phyloP scores from a whole-genome alignment of 2,113 vertebrate genomes.

The Hystrix brachyura region DNA sequence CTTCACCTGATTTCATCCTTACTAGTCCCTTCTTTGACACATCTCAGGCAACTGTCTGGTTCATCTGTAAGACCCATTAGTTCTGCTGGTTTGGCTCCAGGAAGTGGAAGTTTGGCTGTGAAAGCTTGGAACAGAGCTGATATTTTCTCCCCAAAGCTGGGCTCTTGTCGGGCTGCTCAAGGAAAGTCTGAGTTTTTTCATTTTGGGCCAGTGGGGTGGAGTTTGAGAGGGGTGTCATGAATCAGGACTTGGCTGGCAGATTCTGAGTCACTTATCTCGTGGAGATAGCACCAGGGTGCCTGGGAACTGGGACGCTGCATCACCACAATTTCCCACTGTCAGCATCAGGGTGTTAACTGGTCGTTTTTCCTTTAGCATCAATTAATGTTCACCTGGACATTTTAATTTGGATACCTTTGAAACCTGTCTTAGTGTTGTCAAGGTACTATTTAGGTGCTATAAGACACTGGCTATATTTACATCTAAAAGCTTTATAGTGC shows the following conservation, averaged over 20 bases:
- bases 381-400: constrained; percentile 42
- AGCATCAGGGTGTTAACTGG: constrained; percentile 29
- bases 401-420: constrained; percentile 13
- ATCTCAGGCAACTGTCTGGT: not conserved
- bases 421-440: not conserved
- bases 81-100: not conserved
- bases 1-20: not conserved
- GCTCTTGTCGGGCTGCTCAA: not conserved
- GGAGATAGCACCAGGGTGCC: not conserved
- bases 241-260: constrained; percentile 22
- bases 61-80: not conserved
- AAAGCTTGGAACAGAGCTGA: not conserved
- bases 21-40: not conserved
- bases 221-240: not conserved
- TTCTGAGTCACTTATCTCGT: constrained; percentile 66
- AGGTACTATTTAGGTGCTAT: not conserved
- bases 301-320: not conserved
- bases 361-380: constrained; percentile 42
- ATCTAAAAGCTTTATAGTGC: constrained; percentile 20
- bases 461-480: constrained; percentile 11
- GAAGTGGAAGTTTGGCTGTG: not conserved
- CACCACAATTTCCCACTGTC: constrained; percentile 30
- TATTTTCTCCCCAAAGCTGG: not conserved
- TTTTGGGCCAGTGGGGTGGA: not conserved
- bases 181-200: constrained; percentile 12